Conservation (phyloP, 2,797 vertebrate species). For the Yasuhikotakia modesta region DNA sequence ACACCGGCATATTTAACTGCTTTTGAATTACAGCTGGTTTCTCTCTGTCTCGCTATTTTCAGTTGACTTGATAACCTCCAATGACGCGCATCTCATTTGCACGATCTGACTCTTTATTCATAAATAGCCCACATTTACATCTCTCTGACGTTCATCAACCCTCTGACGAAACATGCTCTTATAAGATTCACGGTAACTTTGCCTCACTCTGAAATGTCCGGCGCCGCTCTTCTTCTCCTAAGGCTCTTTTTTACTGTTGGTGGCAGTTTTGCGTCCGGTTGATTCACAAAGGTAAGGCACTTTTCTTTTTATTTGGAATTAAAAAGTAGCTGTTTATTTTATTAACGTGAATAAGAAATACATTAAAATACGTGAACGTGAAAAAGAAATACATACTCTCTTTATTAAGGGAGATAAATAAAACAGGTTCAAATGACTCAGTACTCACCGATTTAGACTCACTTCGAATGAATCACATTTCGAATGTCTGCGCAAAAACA, state of each 20-base stretch:
- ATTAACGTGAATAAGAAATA: neutral
- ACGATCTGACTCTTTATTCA: constrained; percentile 67
- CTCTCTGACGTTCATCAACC: constrained; percentile 82
- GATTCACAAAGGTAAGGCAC: constrained; percentile 27
- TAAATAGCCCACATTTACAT: constrained; percentile 69
- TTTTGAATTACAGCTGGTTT: constrained; percentile 8
- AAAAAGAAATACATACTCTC: neutral
- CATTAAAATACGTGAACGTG: too few relatives aligned
- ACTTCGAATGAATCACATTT: neutral
- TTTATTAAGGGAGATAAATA: neutral
- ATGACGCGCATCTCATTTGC: constrained; percentile 66
- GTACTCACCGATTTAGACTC: neutral
- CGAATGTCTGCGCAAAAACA: neutral
- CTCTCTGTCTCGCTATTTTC: constrained; percentile 45
- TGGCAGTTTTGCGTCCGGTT: constrained; percentile 26
- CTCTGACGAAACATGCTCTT: constrained; percentile 82
- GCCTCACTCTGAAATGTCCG: constrained; percentile 44
- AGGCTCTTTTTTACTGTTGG: constrained; percentile 14
- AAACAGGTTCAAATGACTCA: neutral
- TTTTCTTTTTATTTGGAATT: constrained; percentile 16
- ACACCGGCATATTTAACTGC: neutral
- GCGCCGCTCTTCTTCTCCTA: constrained; percentile 41
- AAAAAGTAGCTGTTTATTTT: neutral
- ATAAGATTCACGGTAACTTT: constrained; percentile 68
- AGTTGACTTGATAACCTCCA: constrained; percentile 56